Percentiles rank a stretch among this genome's conserved stretches.
phyloP scores from a whole-genome alignment of 2,113 vertebrate genomes.

The Australoheros scitulus region DNA sequence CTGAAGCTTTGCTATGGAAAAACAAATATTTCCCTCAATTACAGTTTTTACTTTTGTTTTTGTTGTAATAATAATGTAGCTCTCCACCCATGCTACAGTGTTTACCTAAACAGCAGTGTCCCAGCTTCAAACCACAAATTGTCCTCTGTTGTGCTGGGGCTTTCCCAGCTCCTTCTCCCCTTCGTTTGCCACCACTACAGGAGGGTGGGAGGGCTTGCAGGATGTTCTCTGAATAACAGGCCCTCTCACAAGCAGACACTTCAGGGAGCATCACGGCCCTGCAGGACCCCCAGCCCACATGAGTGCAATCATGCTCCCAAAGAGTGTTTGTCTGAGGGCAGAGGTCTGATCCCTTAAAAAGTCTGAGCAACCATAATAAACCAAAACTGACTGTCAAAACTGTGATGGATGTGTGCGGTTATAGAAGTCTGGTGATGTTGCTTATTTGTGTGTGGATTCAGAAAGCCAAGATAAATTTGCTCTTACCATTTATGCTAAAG shows the following conservation, averaged over 20 bases:
- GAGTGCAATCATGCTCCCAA: conserved; percentile 40
- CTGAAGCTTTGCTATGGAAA: conserved; percentile 17
- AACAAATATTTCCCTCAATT: conserved; percentile 39
- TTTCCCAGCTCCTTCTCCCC: conserved; percentile 52
- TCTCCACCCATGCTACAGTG: conserved; percentile 16
- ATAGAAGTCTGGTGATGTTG: background rate
- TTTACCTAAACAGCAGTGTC: conserved; percentile 54
- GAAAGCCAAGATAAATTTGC: background rate
- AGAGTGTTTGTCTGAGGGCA: conserved; percentile 66
- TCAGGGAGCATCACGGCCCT: conserved; percentile 49
- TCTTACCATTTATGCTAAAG: background rate
- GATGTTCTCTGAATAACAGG: conserved; percentile 56
- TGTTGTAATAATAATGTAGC: conserved; percentile 22
- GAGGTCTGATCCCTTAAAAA: conserved; percentile 52
- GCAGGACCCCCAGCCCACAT: conserved; percentile 55
- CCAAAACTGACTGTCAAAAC: conserved; percentile 23
- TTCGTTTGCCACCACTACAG: conserved; percentile 22
- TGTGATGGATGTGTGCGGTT: conserved; percentile 32
- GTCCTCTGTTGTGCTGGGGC: conserved; percentile 27
- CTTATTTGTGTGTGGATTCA: background rate
- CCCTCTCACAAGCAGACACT: conserved; percentile 60
- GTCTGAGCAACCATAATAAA: conserved; percentile 54
- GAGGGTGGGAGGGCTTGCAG: conserved; percentile 48
- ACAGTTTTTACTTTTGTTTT: conserved; percentile 38
- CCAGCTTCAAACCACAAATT: conserved; percentile 43